Percentiles rank a stretch among this genome's conserved stretches.
Evolutionary conservation across 2,888 invertebrate species (phyloP).

Genomic region (Apotomis betuletana): DNA sequence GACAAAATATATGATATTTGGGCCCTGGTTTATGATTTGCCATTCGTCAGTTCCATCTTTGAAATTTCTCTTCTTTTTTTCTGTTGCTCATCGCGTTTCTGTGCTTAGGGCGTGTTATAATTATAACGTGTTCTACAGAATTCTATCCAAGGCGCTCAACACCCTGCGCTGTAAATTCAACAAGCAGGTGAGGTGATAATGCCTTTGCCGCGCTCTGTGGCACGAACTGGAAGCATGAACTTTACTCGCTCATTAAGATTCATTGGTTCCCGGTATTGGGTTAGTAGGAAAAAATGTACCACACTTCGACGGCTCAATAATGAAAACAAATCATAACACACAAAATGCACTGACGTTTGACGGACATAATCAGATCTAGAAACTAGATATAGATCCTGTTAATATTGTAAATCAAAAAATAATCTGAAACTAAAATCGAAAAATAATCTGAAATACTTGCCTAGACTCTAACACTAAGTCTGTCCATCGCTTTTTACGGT

Average conservation of each 20-base stretch:
- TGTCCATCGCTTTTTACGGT: too few species aligned
- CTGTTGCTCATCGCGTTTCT: neutral
- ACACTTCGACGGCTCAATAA: neutral
- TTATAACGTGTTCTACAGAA: conserved; percentile 9
- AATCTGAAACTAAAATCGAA: too few species aligned
- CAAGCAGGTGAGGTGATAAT: conserved; percentile 38
- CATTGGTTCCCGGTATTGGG: conserved; percentile 2
- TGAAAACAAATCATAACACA: neutral
- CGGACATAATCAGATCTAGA: too few species aligned
- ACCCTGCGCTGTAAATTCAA: conserved; percentile 25
- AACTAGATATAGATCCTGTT: too few species aligned
- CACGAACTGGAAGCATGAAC: conserved; percentile 29
- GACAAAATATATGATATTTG: too few species aligned
- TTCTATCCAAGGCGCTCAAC: neutral
- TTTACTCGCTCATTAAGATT: conserved; percentile 32
- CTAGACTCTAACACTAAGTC: too few species aligned
- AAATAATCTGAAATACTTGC: too few species aligned
- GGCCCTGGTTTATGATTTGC: too few species aligned
- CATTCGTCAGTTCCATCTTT: too few species aligned
- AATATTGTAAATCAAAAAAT: too few species aligned
- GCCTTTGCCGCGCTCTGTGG: conserved; percentile 17
- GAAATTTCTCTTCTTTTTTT: too few species aligned
- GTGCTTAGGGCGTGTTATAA: neutral
- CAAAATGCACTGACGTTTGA: too few species aligned
- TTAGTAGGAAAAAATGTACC: conserved; percentile 9